Evolutionary conservation across 2,113 vertebrate genomes (phyloP).

Genomic region (Oostethus manadensis): DNA sequence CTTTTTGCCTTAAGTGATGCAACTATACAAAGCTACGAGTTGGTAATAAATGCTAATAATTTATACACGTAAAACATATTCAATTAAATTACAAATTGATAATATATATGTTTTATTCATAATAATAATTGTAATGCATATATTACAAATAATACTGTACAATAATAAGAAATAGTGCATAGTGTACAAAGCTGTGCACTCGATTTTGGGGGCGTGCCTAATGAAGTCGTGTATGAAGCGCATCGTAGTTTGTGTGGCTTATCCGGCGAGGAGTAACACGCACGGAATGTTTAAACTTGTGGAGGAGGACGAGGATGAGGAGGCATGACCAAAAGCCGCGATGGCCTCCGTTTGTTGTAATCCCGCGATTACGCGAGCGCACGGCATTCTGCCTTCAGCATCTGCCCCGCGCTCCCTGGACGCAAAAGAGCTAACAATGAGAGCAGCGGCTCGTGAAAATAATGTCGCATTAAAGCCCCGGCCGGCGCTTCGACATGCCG

Average conservation of each 20-base stretch:
- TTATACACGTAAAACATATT: too few relatives aligned
- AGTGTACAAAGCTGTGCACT: too few relatives aligned
- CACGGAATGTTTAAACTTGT: constrained; percentile 1
- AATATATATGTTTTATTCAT: too few relatives aligned
- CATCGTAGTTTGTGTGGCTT: background rate
- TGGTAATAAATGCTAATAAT: too few relatives aligned
- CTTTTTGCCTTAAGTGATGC: too few relatives aligned
- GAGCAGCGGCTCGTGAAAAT: constrained; percentile 53
- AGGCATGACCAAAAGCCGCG: constrained; percentile 15
- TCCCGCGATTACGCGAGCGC: constrained; percentile 36
- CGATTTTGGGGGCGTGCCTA: too few relatives aligned
- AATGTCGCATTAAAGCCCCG: constrained; percentile 48
- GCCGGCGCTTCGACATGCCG: constrained; percentile 31
- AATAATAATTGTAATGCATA: too few relatives aligned
- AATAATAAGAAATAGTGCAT: too few relatives aligned
- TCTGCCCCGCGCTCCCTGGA: constrained; percentile 34
- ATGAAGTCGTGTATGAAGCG: background rate
- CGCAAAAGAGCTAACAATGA: constrained; percentile 42
- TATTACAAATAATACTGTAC: too few relatives aligned
- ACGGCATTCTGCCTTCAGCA: constrained; percentile 30
- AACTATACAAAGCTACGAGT: too few relatives aligned
- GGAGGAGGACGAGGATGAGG: background rate
- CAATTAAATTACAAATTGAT: too few relatives aligned
- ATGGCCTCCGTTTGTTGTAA: constrained; percentile 40
- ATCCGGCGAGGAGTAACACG: background rate